A percentile compares a stretch with the other conserved stretches of the same genome.
phyloP scores from a whole-genome alignment of 2,113 vertebrate genomes.

The Periophthalmodon schlosseri region DNA sequence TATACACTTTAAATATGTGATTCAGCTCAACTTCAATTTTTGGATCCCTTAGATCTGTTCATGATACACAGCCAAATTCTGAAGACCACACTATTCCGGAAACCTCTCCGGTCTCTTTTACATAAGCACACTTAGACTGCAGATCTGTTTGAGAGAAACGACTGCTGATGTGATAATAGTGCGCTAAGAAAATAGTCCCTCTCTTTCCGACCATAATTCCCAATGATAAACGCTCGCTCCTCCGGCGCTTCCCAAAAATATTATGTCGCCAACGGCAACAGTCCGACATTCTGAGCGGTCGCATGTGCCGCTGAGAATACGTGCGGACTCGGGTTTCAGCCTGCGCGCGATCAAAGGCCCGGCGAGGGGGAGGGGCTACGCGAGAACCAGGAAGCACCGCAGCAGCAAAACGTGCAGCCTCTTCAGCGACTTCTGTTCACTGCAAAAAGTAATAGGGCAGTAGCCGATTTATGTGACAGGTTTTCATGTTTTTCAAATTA shows the following conservation, averaged over 20 bases:
- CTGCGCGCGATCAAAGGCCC: not conserved
- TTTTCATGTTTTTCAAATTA: too few relatives aligned
- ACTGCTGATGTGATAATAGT: slow-evolving; percentile 4
- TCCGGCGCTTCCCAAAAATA: slow-evolving; percentile 72
- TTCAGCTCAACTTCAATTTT: not conserved
- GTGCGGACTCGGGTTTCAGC: slow-evolving; percentile 52
- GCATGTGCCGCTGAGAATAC: slow-evolving; percentile 73
- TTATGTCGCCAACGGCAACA: slow-evolving; percentile 79
- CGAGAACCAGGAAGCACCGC: not conserved
- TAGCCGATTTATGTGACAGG: too few relatives aligned
- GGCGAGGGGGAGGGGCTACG: not conserved
- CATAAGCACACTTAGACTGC: not conserved
- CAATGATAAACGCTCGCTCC: slow-evolving; percentile 59
- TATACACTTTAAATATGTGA: not conserved
- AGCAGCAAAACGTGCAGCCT: not conserved
- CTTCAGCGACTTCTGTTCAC: not conserved
- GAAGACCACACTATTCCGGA: not conserved
- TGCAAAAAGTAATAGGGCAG: too few relatives aligned
- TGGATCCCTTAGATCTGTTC: not conserved
- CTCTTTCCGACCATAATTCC: slow-evolving; percentile 24
- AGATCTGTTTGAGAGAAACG: not conserved
- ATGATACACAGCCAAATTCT: not conserved
- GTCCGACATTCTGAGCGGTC: slow-evolving; percentile 78
- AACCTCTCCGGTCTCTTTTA: not conserved
- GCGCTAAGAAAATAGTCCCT: slow-evolving; percentile 11